phyloP scores from a whole-genome alignment of 2,113 vertebrate species.

The Cyprinodon variegatus region DNA sequence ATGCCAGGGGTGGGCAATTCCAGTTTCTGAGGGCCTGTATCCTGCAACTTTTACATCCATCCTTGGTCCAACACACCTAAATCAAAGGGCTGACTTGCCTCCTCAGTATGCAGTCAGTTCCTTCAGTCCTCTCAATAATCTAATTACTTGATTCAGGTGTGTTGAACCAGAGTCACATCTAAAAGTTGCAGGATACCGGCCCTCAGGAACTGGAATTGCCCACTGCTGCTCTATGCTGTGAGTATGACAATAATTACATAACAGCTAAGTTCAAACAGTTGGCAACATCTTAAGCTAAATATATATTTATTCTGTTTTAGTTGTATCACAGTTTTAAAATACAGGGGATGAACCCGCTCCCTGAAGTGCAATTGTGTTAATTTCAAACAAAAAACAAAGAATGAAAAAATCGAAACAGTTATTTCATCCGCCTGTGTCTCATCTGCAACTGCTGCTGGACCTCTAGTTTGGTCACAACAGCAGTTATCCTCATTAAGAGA shows the following conservation, averaged over 20 bases:
- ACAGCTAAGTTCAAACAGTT: conserved; percentile 39
- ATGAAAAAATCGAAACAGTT: too few relatives aligned
- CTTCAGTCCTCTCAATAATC: too few relatives aligned
- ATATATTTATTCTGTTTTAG: conserved; percentile 1
- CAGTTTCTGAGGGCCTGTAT: too few relatives aligned
- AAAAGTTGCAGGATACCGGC: too few relatives aligned
- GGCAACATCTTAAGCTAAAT: conserved; percentile 20
- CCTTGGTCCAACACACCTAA: too few relatives aligned
- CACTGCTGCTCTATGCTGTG: conserved; percentile 12
- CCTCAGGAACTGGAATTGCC: too few relatives aligned
- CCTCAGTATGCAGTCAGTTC: too few relatives aligned
- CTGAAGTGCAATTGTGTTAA: conserved; percentile 8
- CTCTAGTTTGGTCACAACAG: conserved; percentile 10
- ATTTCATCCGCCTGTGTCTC: background rate
- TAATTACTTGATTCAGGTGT: too few relatives aligned
- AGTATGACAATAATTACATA: conserved; percentile 40
- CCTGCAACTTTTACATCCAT: too few relatives aligned
- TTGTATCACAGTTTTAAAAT: background rate
- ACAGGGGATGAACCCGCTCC: background rate
- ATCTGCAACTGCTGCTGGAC: background rate
- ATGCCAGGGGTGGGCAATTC: too few relatives aligned
- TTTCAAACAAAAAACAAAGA: background rate
- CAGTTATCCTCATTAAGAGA: conserved; percentile 29
- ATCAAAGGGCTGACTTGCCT: too few relatives aligned
- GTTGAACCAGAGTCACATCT: too few relatives aligned